Evolutionary conservation across 2,797 vertebrate species (phyloP), one percentile per base, ranked within the genome.

Genomic region (Simalia tracyae): DNA sequence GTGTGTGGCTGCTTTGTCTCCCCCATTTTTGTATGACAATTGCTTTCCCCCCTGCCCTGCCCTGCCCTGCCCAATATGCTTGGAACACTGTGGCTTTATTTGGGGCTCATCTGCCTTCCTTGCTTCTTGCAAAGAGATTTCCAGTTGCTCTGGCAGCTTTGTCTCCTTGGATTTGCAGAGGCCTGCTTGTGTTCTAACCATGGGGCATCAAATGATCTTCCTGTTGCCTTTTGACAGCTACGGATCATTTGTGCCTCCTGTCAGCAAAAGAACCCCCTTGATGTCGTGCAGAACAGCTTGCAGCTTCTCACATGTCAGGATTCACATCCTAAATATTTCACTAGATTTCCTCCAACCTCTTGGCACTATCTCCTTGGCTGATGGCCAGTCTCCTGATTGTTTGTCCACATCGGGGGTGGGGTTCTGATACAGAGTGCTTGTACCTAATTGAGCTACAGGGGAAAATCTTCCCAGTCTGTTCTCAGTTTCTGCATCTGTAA

Each of bases 321-420:
- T 14, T 0, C 19, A 0, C 90, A 14, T 36, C 68, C 93, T 90
- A 56, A n/a, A 31, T 56, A 36, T 15, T 72, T 91, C 11, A 0
- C 66, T n/a, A 1, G 9, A 42, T 26, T 31, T 42, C 59, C 31
- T 84, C 0, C 1, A 8, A 0, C 28, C 60, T 22, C 11, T 17
- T 66, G 8, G 89, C 66, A 60, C 4, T 28, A 15, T 17, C 63
- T 90, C 86, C 89, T 92, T 1, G 0, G 61, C 0, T 0, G 81
- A 10, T 81, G 90, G 56, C 63, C 64, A 1, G 12, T 24, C 63
- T 68, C 84, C 26, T 56, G 12, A 10, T 36, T 26, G 7, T 0
- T 0, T 84, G 72, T 89, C 2, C 0, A 17, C 0, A 0, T 26
- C 0, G 28, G 1, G 15, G 36, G 17, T 15, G 68, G 31, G 31